Evolutionary conservation across 2,797 vertebrate species (phyloP), one percentile per base, ranked within the genome.

Genomic region (Micrastur ruficollis): DNA sequence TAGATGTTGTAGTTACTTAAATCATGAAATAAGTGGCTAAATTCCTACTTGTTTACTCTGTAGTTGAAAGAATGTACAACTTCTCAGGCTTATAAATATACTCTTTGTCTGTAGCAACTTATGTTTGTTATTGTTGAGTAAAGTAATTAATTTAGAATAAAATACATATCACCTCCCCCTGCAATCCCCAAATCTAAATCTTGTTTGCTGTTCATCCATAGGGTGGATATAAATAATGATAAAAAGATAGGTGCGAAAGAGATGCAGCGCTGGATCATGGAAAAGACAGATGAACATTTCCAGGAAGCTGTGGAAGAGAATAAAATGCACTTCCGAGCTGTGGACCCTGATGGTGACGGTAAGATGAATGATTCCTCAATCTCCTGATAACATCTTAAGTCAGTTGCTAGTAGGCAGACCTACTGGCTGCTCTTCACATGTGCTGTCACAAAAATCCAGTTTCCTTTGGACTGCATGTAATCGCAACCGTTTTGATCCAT

Each of bases 241-340:
- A 97, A 96, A 52, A 99, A 98, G 63, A 98, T 99, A 72, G 99
- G 99, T 0, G 99, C 99, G 8, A 99, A 99, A 88, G 99, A 99
- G 85, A 99, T 99, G 99, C 99, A 99, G 83, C 98, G 98, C 31
- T 99, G 99, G 99, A 99, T 99, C 91, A 99, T 99, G 99, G 98
- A 99, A 82, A 99, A 99, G 97, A 99, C 99, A 0, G 98, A 99
- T 4, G 99, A 99, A 89, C 99, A 99, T 86, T 99, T 99, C 84
- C 99, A 99, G 97, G 99, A 99, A 96, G 99, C 99, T 0, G 98
- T 99, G 38, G 95, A 97, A 32, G 99, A 99, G 97, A 99, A 99
- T 96, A 99, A 99, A 90, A 98, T 98, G 78, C 99, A 99, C 75
- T 99, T 99, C 97, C 97, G 68, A 7, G 98, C 99, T 0, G 99